These are phyloP conservation scores for Leptocoma aspasia DNA, from an alignment of 2,113 vertebrate species.

Conservation along the genomic window DNA sequence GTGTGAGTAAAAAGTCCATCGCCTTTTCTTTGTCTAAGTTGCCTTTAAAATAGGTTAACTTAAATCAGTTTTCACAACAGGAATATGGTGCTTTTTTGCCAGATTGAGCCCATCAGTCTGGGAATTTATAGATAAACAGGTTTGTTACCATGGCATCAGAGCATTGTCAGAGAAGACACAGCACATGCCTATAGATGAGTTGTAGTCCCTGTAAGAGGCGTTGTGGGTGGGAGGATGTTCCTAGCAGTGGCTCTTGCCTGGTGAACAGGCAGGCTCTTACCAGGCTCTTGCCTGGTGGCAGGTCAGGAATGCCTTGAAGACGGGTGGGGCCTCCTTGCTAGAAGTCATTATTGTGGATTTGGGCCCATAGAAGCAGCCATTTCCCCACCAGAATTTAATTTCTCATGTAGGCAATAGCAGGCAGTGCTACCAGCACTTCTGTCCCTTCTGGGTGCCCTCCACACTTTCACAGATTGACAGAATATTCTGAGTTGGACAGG, in stretches of 20 bases:
- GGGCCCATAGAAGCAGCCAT: background rate
- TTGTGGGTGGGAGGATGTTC: background rate
- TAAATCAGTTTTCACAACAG: background rate
- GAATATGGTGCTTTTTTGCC: background rate
- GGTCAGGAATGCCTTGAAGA: background rate
- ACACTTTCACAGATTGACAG: background rate
- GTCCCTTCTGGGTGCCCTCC: background rate
- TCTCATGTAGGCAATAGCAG: background rate
- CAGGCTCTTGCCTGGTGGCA: background rate
- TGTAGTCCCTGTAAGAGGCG: background rate
- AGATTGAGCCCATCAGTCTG: conserved; percentile 8
- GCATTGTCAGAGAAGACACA: accelerated
- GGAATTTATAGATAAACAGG: background rate
- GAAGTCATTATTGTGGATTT: background rate
- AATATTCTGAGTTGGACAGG: background rate
- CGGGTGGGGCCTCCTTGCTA: background rate
- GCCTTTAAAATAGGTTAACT: background rate
- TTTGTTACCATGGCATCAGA: conserved; percentile 1
- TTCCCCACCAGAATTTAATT: background rate
- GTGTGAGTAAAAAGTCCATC: background rate
- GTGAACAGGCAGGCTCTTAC: background rate
- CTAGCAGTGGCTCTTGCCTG: background rate
- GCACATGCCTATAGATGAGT: background rate
- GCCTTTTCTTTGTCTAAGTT: background rate
- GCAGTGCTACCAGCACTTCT: background rate